Evolutionary conservation across 2,113 vertebrate species (phyloP).

Genomic region (Petromus typicus): DNA sequence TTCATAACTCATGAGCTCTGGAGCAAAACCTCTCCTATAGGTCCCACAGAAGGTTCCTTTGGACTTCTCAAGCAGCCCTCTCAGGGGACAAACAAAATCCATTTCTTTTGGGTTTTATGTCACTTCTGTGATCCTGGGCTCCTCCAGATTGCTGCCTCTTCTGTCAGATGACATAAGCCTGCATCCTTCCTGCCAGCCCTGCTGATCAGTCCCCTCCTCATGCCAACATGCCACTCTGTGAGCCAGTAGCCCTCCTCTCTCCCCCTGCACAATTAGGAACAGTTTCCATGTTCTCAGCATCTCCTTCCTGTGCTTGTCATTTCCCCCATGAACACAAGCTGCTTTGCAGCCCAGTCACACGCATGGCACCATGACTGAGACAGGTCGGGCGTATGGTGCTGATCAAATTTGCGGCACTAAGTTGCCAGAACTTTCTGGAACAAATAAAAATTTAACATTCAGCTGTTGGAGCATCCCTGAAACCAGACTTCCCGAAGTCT

Average conservation of each 20-base stretch:
- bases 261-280: constrained; percentile 31
- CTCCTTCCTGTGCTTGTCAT: constrained; percentile 46
- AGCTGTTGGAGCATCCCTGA: constrained; percentile 43
- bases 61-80: not conserved
- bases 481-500: constrained; percentile 59
- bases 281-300: constrained; percentile 34
- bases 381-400: constrained; percentile 27
- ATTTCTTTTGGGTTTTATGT: not conserved
- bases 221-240: not conserved
- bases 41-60: not conserved
- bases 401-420: constrained; percentile 51
- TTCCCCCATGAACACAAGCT: constrained; percentile 59
- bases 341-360: constrained; percentile 61
- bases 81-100: not conserved
- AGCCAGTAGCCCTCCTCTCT: not conserved
- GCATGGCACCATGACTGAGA: not conserved
- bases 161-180: not conserved
- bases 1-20: not conserved
- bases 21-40: not conserved
- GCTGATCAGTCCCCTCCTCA: not conserved
- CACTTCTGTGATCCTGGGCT: not conserved
- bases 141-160: constrained; percentile 13
- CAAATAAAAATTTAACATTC: constrained; percentile 69
- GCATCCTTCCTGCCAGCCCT: not conserved
- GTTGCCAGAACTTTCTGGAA: constrained; percentile 78